phyloP scores from a whole-genome alignment of 2,888 invertebrate genomes.

The Acrobasis consociella region DNA sequence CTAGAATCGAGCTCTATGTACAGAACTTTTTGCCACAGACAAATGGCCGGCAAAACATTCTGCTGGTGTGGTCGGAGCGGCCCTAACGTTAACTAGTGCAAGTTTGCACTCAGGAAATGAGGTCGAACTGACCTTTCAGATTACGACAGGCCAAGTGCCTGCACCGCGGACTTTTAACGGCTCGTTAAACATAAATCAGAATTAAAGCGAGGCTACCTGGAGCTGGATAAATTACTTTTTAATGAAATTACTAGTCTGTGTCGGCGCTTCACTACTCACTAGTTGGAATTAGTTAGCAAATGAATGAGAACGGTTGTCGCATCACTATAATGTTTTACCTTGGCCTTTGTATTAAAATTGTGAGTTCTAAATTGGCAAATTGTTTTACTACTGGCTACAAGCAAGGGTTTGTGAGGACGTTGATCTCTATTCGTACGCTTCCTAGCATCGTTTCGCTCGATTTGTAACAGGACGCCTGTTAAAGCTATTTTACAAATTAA shows the following conservation, averaged over 20 bases:
- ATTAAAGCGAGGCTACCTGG: constrained; percentile 26
- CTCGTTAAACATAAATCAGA: constrained; percentile 20
- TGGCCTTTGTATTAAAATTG: constrained; percentile 34
- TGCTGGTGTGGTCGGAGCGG: background rate
- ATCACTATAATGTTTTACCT: constrained; percentile 7
- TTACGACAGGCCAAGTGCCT: constrained; percentile 35
- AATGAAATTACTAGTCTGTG: constrained; percentile 14
- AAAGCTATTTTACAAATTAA: background rate
- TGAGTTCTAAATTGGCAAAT: constrained; percentile 50
- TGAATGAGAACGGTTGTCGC: constrained; percentile 13
- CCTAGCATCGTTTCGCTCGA: constrained; percentile 8
- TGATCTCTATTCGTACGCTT: constrained; percentile 37
- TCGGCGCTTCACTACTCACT: constrained; percentile 12
- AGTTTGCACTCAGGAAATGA: constrained; percentile 40
- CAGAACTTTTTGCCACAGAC: background rate
- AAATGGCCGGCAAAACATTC: background rate
- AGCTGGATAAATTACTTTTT: constrained; percentile 19
- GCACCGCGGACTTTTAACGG: constrained; percentile 27
- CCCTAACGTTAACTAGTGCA: constrained; percentile 36
- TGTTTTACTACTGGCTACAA: constrained; percentile 45
- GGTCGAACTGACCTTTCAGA: constrained; percentile 40
- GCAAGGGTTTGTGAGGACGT: constrained; percentile 43
- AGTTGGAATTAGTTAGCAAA: constrained; percentile 12
- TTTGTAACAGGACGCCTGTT: background rate
- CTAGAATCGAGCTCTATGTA: background rate